phyloP scores from a whole-genome alignment of 2,113 vertebrate genomes.

The Ophthalmotilapia sp. region DNA sequence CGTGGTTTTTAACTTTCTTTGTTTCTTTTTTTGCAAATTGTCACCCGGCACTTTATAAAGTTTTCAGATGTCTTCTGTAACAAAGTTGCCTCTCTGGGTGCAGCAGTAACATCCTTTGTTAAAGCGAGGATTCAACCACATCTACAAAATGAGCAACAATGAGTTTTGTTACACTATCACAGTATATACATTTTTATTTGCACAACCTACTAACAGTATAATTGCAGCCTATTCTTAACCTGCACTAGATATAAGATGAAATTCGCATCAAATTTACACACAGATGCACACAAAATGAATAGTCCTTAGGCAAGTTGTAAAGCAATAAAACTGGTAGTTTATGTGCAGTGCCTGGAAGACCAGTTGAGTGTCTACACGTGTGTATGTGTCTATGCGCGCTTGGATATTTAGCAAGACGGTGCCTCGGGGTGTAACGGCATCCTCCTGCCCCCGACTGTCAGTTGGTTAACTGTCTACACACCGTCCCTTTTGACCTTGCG shows the following conservation, averaged over 20 bases:
- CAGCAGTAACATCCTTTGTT: background rate
- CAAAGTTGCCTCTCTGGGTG: background rate
- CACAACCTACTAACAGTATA: background rate
- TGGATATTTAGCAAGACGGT: constrained; percentile 1
- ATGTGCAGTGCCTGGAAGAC: background rate
- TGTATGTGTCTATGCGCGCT: background rate
- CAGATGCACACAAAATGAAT: background rate
- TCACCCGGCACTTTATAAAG: background rate
- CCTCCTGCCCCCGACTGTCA: constrained; percentile 45
- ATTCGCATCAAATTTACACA: background rate
- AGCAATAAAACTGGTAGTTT: background rate
- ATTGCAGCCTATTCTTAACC: background rate
- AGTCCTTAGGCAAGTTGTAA: background rate
- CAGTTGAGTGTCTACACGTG: background rate
- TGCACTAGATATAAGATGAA: background rate
- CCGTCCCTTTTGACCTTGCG: constrained; percentile 66
- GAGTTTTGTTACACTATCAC: fast-evolving
- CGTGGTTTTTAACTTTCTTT: background rate
- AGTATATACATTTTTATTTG: background rate
- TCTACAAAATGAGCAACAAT: background rate
- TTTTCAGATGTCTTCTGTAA: background rate
- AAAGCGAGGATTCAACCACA: background rate
- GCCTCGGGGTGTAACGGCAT: constrained; percentile 62
- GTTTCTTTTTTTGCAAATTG: background rate
- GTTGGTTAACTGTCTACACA: constrained; percentile 55